Base-by-base conservation (phyloP, 2,888 invertebrate species). In the Lucinisca nassula region DNA sequence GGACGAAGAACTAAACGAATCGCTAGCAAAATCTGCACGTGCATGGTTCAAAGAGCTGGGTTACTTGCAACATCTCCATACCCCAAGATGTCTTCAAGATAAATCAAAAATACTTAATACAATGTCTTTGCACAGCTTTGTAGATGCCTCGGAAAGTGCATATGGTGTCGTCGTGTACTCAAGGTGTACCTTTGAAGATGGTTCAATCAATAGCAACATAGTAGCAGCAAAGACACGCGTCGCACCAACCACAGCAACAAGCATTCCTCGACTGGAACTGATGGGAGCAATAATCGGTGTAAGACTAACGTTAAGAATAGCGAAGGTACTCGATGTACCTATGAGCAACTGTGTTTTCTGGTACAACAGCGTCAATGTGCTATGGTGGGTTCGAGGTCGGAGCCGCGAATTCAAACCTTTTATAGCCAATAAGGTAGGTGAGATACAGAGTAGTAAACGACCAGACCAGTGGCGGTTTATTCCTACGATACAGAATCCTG, bases 1-100 rank as follows among this genome's bases (percentile, higher is more conserved):
- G 94, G 94, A 94, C 79, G 93, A 93, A 21, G 83, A 82, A 38
- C 49, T 93, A 0, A 35, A n/a, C 17, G 58, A 61, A 0, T 40
- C 40, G 14, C 27, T 84, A 6, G 61, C 35, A 12, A 45, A 37
- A 14, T 85, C 81, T n/a, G 77, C 80, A 1, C 49, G 73, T 10
- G 38, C 72, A 49, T 90, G 88, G 86, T 86, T 90, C 27, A 24
- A 30, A 24, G 88, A 90, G 79, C 67, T 88, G 10, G 37, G 35
- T 0, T 77, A 85, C 0, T 55, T 90, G 3, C 3, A 3, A 35
- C 3, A 35, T 14, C 17, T 67, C 3, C 2, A 27, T 14, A 51
- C n/a, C n/a, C 51, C 51, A 14, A 51, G 51, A 51, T 51, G 51
- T 51, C 51, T 51, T 51, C 51, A 51, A n/a, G 10, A 27, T 2